Evolutionary conservation across 1,140 invertebrate species (phyloP), one percentile per base, ranked within the genome.

Genomic region (Drosophila parvula): DNA sequence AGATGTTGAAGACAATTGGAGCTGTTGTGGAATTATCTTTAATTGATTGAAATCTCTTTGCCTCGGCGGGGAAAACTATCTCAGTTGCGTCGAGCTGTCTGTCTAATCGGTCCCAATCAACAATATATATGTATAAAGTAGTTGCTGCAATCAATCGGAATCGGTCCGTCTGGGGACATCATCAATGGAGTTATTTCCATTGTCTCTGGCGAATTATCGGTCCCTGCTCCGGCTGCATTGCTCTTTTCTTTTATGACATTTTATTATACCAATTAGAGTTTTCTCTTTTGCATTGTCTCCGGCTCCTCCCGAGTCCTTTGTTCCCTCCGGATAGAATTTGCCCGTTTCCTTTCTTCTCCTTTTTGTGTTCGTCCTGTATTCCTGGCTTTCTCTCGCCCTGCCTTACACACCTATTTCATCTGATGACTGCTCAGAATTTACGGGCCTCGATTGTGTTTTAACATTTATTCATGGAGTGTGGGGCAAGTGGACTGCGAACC

Each of bases 221-320:
- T 45, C 38, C 48, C 51, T 22, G 43, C 64, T 45, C n/a, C 45
- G 38, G 47, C n/a, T 62, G 47, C 63, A 81, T 59, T 65, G 63
- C 56, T 81, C 62, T 63, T 63, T 76, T 64, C 30, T 55, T 79
- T 83, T 78, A 88, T 88, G 79, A 79, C 83, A 88, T 88, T 86
- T 88, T 86, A 86, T 86, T 88, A 86, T 88, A 79, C 79, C 83
- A 86, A 86, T 86, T 86, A 86, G 83, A 79, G 56, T 69, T 63
- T 43, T 16, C 38, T 44, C 63, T 43, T 75, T 62, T 63, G 70
- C 67, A 78, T 41, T 59, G 50, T 74, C 59, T 74, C 62, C 40
- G 41, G 34, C 43, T 50, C 57, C 43, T 57, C 51, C 22, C 36
- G 68, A 18, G 36, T 34, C 51, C 44, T 71, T 71, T 71, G 51